Base-by-base conservation (phyloP, 2,113 vertebrate species). In the Calyptomena viridis region DNA sequence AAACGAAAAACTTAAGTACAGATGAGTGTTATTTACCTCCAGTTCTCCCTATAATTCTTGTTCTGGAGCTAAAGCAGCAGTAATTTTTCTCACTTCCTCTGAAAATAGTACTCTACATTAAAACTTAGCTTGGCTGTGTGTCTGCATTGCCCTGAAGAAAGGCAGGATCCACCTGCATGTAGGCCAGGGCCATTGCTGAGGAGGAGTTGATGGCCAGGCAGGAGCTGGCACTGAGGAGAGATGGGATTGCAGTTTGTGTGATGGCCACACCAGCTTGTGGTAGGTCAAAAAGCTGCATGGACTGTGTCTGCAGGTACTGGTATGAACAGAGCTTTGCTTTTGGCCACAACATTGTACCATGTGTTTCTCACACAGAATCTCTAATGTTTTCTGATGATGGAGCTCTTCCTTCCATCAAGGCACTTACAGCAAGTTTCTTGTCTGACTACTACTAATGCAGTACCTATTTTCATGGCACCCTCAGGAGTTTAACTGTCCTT, bases 251-350 rank as follows among this genome's bases (percentile, higher is more conserved):
- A 52, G 20, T 46, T 80, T 64, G 23, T 67, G 21, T 44, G n/a
- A 20, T 0, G 2, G 50, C n/a, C 56, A 28, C 2, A 0, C 9
- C 52, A 72, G 22, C 42, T 31, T 42, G 35, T 1, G 2, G 9
- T 7, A 15, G n/a, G n/a, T 59, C 53, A 58, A 14, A 53, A 71
- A 83, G 42, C 47, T 58, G 23, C 20, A 31, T 0, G 2, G 39
- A 12, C 49, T 84, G 55, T 28, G 25, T 23, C 37, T 87, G 37
- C 30, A 56, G 22, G 42, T 42, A 4, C 60, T 75, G 20, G 5
- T 49, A 9, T 3, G 4, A 84, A 19, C 33, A 60, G 37, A 83
- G 35, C 33, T 85, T 75, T 86, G 27, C 35, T 71, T 91, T 76
- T 37, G 35, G 25, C 30, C 10, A 7, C 39, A 23, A 1, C 23